Conservation (phyloP, 92 coral and sea anemone genomes). For the Porites cylindrica region DNA sequence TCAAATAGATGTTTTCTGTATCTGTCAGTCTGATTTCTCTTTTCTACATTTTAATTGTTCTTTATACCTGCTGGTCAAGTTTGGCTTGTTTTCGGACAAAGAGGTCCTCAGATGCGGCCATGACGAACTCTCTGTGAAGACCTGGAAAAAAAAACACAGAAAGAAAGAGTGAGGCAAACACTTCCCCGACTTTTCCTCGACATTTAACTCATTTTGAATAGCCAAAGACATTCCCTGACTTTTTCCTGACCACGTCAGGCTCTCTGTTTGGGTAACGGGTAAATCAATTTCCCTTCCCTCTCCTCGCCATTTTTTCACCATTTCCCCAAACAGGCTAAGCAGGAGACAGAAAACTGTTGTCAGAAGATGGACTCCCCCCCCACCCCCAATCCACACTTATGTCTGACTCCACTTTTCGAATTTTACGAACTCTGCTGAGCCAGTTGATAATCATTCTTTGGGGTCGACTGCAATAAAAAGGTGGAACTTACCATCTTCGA, state of each 20-base stretch:
- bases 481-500: conserved; percentile 72
- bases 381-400: too few species aligned
- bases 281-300: too few species aligned
- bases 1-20: too few species aligned
- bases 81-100: conserved; percentile 76
- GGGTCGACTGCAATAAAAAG: neutral
- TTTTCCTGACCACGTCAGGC: too few species aligned
- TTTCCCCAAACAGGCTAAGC: too few species aligned
- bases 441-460: neutral
- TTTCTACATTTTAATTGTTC: neutral
- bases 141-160: conserved; percentile 50
- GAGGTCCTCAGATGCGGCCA: conserved; percentile 79
- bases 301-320: too few species aligned
- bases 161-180: neutral
- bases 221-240: too few species aligned
- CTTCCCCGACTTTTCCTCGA: neutral
- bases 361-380: too few species aligned
- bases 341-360: too few species aligned
- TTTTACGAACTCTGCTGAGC: neutral
- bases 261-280: too few species aligned
- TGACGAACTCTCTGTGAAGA: conserved; percentile 71
- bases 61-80: conserved; percentile 86
- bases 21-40: neutral
- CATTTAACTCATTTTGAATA: too few species aligned
- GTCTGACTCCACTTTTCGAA: too few species aligned